Evolutionary conservation across 2,797 vertebrate species (phyloP).

Genomic region (Mastacembelus armatus): DNA sequence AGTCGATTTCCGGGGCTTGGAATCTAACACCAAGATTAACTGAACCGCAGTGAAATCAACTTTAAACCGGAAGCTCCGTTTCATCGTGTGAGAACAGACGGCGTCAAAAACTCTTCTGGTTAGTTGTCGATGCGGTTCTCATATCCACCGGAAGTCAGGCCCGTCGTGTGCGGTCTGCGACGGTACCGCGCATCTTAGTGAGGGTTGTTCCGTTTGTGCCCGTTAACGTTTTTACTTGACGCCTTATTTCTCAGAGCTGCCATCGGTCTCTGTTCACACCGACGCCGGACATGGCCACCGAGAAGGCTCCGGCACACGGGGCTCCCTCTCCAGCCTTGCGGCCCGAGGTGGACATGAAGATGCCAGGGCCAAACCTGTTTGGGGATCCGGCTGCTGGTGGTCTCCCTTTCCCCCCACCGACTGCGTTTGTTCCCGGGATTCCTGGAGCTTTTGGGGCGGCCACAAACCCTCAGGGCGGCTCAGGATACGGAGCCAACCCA

Average conservation of each 20-base stretch:
- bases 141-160: too few species aligned
- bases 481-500: constrained; percentile 46
- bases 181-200: too few species aligned
- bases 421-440: constrained; percentile 36
- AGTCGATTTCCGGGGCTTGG: too few species aligned
- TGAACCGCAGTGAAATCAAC: too few species aligned
- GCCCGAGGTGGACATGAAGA: constrained; percentile 21
- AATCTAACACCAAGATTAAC: too few species aligned
- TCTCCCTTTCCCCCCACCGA: constrained; percentile 56
- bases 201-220: too few species aligned
- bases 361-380: constrained; percentile 13
- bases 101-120: too few species aligned
- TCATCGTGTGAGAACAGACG: too few species aligned
- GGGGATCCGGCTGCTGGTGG: constrained; percentile 37
- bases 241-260: accelerated
- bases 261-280: constrained; percentile 14
- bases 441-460: constrained; percentile 41
- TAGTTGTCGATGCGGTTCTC: too few species aligned
- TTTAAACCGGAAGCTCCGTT: too few species aligned
- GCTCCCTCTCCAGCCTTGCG: constrained; percentile 7
- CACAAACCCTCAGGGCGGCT: constrained; percentile 16
- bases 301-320: constrained; percentile 38
- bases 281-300: constrained; percentile 57
- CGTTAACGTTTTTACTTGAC: too few species aligned
- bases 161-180: too few species aligned